phyloP scores from a whole-genome alignment of 2,797 vertebrate species.

The Pseudochirops cupreus region DNA sequence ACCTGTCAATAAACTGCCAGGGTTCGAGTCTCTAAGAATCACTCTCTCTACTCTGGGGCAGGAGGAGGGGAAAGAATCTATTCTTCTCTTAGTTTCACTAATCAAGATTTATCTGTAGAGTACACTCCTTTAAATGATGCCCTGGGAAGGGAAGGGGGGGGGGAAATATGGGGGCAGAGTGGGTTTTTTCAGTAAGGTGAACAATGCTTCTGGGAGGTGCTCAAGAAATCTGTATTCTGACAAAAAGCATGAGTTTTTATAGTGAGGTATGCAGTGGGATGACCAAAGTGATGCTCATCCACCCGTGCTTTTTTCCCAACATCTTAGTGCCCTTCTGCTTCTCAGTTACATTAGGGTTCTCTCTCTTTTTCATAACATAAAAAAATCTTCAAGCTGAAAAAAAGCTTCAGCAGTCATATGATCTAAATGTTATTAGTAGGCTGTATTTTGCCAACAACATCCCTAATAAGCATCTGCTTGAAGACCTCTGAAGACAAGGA shows the following conservation, averaged over 20 bases:
- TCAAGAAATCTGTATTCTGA: neutral
- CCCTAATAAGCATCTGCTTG: neutral
- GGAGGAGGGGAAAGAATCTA: neutral
- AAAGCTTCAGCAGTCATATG: neutral
- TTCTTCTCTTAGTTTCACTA: neutral
- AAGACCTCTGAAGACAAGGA: neutral
- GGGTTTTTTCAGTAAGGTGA: neutral
- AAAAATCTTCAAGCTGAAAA: neutral
- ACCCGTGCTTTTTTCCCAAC: neutral
- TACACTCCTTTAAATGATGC: neutral
- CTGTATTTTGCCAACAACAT: neutral
- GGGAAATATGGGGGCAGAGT: neutral
- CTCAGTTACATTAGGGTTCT: neutral
- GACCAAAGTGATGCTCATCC: neutral
- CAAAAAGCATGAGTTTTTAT: neutral
- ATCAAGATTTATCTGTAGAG: neutral
- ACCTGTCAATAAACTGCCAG: neutral
- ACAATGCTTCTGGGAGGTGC: neutral
- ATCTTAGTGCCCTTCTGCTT: neutral
- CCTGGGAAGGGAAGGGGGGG: neutral
- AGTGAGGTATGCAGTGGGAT: neutral
- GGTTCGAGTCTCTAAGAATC: neutral
- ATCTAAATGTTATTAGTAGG: neutral
- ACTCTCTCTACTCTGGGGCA: neutral
- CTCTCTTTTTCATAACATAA: neutral